Evolutionary conservation across 2,888 invertebrate genomes (phyloP).

Genomic region (Camptogramma bilineatum): DNA sequence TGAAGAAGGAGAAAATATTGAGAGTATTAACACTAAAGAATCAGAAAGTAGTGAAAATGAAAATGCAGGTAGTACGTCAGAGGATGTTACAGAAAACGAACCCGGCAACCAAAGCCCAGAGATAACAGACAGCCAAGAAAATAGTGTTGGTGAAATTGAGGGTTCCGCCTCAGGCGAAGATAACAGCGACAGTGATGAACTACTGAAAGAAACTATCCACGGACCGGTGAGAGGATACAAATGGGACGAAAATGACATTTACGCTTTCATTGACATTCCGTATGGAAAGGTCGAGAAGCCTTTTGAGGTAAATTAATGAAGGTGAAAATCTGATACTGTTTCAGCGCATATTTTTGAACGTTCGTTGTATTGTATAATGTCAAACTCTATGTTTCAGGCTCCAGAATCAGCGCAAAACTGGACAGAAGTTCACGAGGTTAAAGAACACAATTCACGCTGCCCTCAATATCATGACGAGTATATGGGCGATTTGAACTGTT

Average conservation of each 20-base stretch:
- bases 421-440: slow-evolving; percentile 47
- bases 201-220: slow-evolving; percentile 52
- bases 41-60: slow-evolving; percentile 3
- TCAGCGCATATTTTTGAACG: background rate
- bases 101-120: background rate
- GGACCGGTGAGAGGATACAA: slow-evolving; percentile 58
- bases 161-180: background rate
- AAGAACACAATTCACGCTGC: slow-evolving; percentile 58
- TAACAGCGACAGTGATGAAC: slow-evolving; percentile 1
- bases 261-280: slow-evolving; percentile 66
- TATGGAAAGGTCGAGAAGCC: slow-evolving; percentile 57
- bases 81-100: background rate
- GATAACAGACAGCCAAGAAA: slow-evolving; percentile 1
- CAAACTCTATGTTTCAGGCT: slow-evolving; percentile 53
- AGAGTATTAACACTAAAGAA: slow-evolving; percentile 7
- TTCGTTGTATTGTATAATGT: background rate
- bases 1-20: background rate
- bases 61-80: background rate
- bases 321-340: background rate
- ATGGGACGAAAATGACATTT: slow-evolving; percentile 52
- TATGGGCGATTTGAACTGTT: slow-evolving; percentile 62
- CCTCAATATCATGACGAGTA: slow-evolving; percentile 59
- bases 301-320: slow-evolving; percentile 23
- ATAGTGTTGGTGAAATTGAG: background rate
- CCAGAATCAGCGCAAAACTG: slow-evolving; percentile 51